Base-by-base conservation (phyloP, 2,888 invertebrate species). In the Ethmia dodecea region DNA sequence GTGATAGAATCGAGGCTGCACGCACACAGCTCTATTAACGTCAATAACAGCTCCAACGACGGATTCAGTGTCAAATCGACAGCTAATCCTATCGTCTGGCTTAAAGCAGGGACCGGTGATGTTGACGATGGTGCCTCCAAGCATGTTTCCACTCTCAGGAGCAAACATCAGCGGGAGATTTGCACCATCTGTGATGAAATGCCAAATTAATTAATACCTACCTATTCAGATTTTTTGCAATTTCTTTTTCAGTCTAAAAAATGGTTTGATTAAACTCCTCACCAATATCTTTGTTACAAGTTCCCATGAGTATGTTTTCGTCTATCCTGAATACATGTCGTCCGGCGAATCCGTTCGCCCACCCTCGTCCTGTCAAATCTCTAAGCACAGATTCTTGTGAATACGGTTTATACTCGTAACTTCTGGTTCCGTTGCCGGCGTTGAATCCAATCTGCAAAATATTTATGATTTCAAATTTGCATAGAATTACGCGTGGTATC, bases 91-190 rank as follows among this genome's bases (percentile, higher is more conserved):
- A 53, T 94, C 92, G 1, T 87, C 87, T 0, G 89, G 89, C 47
- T 91, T 88, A 66, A 98, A 95, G 68, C 99, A 99, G 2, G 98
- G 97, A 0, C 98, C 99, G 0, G 98, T 97, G 38, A 99, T 94
- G 65, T 98, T 98, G 24, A 99, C 96, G 34, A 98, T 92, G 0
- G 96, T 95, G 1, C 99, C 99, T 2, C 99, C 99, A 47, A 98
- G 87, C 98, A 99, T 98, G 69, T 96, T 97, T 3, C 97, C 98
- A 61, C 95, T 96, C 72, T 98, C 97, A 0, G 98, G 98, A 0
- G 97, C 96, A 58, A 96, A 96, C 52, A 94, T 91, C 33, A 97
- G 72, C 0, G 93, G 93, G 37, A 96, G 88, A 67, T 93, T 90
- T 0, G 94, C 92, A 11, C 93, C 94, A 56, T 94, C 95, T 95